Base-by-base conservation (phyloP, 2,888 invertebrate species). In the Perdita meconis region DNA sequence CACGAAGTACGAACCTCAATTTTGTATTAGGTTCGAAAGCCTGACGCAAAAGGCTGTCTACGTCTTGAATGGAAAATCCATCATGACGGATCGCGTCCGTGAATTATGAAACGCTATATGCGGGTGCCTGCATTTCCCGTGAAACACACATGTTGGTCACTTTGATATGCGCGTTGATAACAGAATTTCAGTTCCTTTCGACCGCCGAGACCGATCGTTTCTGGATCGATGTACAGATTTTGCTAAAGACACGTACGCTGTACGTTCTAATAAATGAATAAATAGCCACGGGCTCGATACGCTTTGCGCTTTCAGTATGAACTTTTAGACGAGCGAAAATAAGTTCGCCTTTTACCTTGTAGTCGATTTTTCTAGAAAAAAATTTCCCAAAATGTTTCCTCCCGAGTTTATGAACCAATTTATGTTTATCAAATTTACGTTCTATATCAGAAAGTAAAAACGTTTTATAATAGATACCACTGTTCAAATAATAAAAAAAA, bases 91-190 rank as follows among this genome's bases (percentile, higher is more conserved):
- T 60, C 55, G 40, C 19, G n/a, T 47, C 72, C 65, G 34, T 60
- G 13, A 73, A 75, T 60, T 72, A 75, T 75, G 30, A 4, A 40
- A 55, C 71, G 26, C 13, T 16, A 2, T 19, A 53, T 50, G 38
- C n/a, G 3, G 53, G 26, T 60, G 47, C 73, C 57, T 2, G 8
- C 19, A 47, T 72, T 10, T 13, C n/a, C 26, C 3, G 12, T n/a
- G 1, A 24, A 42, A 42, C n/a, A n/a, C n/a, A 24, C 30, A 16
- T 26, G 24, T 30, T 5, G 2, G 8, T 10, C 3, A 36, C 10
- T 36, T 0, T 6, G n/a, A n/a, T n/a, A 50, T 69, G 19, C 50
- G 47, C 19, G 53, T 34, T 53, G 65, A 64, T 59, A 42, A 47
- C 38, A 22, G 53, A 53, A 64, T 53, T 64, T 72, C 64, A 53